Evolutionary conservation across 2,113 vertebrate species (phyloP).

Genomic region (Coregonus clupeaformis): DNA sequence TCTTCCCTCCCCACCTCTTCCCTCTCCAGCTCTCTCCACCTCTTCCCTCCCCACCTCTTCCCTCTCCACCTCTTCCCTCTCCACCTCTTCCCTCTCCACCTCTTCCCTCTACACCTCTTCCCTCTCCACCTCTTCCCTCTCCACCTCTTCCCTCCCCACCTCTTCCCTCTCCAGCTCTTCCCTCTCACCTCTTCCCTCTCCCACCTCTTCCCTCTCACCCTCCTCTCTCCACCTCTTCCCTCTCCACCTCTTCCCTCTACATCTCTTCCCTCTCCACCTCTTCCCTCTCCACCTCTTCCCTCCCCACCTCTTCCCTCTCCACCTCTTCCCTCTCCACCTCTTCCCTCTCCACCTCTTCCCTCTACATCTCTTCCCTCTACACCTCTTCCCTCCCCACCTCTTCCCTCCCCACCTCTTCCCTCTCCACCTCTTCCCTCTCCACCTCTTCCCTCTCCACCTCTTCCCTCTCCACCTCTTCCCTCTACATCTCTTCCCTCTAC

Average conservation of each 20-base stretch:
- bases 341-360: neutral
- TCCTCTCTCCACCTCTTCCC: neutral
- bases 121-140: neutral
- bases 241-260: neutral
- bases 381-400: no score
- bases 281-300: neutral
- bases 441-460: no score
- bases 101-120: neutral
- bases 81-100: neutral
- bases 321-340: slow-evolving; percentile 1
- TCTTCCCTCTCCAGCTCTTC: no score
- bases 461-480: no score
- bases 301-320: no score
- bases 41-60: no score
- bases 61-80: no score
- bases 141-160: neutral
- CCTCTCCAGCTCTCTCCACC: neutral
- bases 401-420: neutral
- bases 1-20: neutral
- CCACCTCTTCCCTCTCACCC: neutral
- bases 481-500: no score
- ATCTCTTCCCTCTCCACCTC: no score
- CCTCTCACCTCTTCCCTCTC: neutral
- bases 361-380: neutral
- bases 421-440: neutral